phyloP scores from a whole-genome alignment of 92 coral and sea anemone genomes.

The Pocillopora meandrina region DNA sequence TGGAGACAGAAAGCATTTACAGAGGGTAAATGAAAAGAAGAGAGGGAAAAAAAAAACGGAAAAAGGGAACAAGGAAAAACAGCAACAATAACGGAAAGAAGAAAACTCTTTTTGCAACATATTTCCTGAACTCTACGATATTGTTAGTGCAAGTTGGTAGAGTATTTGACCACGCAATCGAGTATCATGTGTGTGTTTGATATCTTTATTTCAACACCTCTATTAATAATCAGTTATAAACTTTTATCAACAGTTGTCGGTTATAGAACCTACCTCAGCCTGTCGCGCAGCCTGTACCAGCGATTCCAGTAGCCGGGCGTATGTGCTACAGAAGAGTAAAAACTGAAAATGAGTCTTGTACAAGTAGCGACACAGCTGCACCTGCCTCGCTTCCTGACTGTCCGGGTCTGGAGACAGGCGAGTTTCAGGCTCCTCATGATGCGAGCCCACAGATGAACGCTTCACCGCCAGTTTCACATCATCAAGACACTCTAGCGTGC shows the following conservation, averaged over 20 bases:
- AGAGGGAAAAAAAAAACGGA: too few relatives aligned
- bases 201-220: too few relatives aligned
- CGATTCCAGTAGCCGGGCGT: slow-evolving; percentile 81
- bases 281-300: slow-evolving; percentile 69
- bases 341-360: slow-evolving; percentile 95
- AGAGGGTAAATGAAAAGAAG: neutral
- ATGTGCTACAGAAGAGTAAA: slow-evolving; percentile 84
- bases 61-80: too few relatives aligned
- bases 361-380: slow-evolving; percentile 83
- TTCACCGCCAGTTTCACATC: slow-evolving; percentile 84
- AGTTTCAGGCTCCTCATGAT: slow-evolving; percentile 73
- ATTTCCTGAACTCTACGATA: too few relatives aligned
- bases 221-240: too few relatives aligned
- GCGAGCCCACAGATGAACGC: slow-evolving; percentile 87
- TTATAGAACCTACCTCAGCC: slow-evolving; percentile 58
- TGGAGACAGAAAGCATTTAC: neutral
- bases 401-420: slow-evolving; percentile 63
- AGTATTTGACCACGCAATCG: too few relatives aligned
- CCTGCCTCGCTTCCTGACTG: slow-evolving; percentile 83
- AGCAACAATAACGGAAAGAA: too few relatives aligned
- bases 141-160: too few relatives aligned
- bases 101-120: too few relatives aligned
- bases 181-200: too few relatives aligned
- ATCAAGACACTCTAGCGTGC: slow-evolving; percentile 81
- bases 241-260: too few relatives aligned